phyloP scores from a whole-genome alignment of 2,888 invertebrate species.

The Idaea aversata region DNA sequence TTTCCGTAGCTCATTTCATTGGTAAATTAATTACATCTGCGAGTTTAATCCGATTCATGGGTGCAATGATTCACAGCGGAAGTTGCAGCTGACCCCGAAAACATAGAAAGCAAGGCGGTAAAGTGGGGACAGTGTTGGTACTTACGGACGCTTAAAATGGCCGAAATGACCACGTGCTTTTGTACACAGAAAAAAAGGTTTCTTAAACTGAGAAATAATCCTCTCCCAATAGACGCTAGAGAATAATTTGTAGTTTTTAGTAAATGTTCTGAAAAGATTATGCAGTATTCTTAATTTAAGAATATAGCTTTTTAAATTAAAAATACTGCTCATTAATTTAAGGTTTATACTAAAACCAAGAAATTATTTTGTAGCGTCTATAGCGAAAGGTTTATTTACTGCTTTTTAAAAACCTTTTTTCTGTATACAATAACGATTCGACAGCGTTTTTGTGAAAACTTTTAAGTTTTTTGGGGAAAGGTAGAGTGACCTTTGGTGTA shows the following conservation, averaged over 20 bases:
- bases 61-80: constrained; percentile 29
- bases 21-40: neutral
- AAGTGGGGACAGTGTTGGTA: constrained; percentile 11
- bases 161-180: neutral
- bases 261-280: too few species aligned
- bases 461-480: neutral
- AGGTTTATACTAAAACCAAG: too few species aligned
- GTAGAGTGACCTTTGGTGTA: neutral
- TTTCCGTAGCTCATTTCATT: neutral
- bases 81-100: constrained; percentile 29
- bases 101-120: constrained; percentile 27
- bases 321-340: too few species aligned
- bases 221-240: too few species aligned
- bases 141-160: neutral
- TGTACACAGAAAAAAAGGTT: neutral
- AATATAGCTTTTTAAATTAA: too few species aligned
- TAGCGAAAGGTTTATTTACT: too few species aligned
- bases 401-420: neutral
- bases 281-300: too few species aligned
- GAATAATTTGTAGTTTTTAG: neutral
- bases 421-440: neutral
- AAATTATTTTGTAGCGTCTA: too few species aligned
- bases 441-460: neutral
- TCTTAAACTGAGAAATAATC: too few species aligned
- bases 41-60: constrained; percentile 21